Percentiles rank a stretch among this genome's conserved stretches.
Evolutionary conservation across 2,113 vertebrate species (phyloP).

Genomic region (Nyctibius bracteatus): DNA sequence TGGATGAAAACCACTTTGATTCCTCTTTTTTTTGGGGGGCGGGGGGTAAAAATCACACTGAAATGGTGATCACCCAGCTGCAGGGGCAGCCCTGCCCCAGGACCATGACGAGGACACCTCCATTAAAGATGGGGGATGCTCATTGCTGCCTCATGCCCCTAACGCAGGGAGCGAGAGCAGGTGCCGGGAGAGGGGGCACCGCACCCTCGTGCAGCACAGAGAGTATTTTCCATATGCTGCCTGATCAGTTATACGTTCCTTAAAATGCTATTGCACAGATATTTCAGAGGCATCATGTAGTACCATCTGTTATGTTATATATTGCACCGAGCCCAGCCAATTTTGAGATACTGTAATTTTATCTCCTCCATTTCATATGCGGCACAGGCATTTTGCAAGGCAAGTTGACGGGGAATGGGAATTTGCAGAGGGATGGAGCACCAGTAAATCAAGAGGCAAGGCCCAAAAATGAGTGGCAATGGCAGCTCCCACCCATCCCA

Average conservation of each 20-base stretch:
- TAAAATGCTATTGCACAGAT: constrained; percentile 72
- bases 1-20: background rate
- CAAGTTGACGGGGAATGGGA: background rate
- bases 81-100: background rate
- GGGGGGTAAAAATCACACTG: background rate
- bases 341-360: constrained; percentile 74
- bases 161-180: constrained; percentile 13
- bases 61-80: background rate
- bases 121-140: background rate
- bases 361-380: constrained; percentile 76
- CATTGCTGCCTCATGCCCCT: background rate
- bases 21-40: too few relatives aligned
- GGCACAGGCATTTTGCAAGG: constrained; percentile 70
- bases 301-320: constrained; percentile 79
- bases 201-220: constrained; percentile 13
- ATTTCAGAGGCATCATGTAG: constrained; percentile 69
- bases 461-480: background rate
- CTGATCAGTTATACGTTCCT: constrained; percentile 55
- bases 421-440: background rate
- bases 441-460: background rate
- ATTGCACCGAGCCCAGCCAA: constrained; percentile 75
- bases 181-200: constrained; percentile 26
- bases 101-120: background rate
- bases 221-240: constrained; percentile 66
- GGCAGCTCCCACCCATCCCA: background rate